Evolutionary conservation across 2,113 vertebrate genomes (phyloP), one percentile per base, ranked within the genome.

Genomic region (Ia io): DNA sequence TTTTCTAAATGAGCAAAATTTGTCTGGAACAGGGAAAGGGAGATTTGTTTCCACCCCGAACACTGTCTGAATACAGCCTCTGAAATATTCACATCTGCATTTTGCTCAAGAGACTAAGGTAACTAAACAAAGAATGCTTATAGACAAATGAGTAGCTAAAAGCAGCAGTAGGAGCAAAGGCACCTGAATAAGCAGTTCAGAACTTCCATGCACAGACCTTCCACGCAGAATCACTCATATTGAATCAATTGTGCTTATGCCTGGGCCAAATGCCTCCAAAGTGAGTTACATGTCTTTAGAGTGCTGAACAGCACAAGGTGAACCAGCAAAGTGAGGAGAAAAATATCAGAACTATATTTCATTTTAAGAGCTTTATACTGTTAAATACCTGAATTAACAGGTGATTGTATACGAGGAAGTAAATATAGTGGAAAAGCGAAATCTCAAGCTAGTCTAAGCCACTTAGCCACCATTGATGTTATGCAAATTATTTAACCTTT

Each of bases 71-170:
- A 61, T 18, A 71, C 8, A 86, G 42, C 22, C 63, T 73, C 49
- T 23, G 56, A 94, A 83, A 91, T 51, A 70, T 14, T 95, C 76
- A 71, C 28, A 74, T 71, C 82, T 90, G 17, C 13, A 86, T 74
- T 79, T 69, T 89, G 69, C n/a, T 92, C 28, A 69, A 23, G 28
- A 84, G 69, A 91, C 73, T 49, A 42, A 65, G 22, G 67, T 53
- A 90, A 73, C 67, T 35, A 76, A 93, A 94, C 56, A 93, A 95
- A 91, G 65, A 28, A 83, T 28, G 18, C 44, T 94, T 44, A 61
- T 30, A 51, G 91, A 49, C 32, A 25, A 53, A 44, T 32, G 13
- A 90, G 30, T 28, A 79, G 67, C 84, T 35, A 56, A 14, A 71
- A 88, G 67, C 9, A 82, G 17, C 9, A n/a, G 13, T 8, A 67